Conservation (phyloP, 2,888 invertebrate species). For the Hartigia nigra region DNA sequence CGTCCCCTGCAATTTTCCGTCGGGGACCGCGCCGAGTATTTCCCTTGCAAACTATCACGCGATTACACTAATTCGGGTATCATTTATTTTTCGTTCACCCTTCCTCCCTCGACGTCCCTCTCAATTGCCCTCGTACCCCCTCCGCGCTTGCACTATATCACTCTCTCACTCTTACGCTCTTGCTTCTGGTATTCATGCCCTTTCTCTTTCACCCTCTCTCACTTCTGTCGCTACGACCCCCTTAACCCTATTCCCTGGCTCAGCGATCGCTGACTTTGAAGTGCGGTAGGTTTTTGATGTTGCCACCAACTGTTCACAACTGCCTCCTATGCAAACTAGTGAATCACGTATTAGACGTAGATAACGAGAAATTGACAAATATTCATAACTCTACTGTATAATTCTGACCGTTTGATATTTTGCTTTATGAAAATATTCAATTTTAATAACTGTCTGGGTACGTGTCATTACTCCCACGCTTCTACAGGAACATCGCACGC, state of each 20-base stretch:
- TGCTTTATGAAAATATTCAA: background rate
- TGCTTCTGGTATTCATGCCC: slow-evolving; percentile 10
- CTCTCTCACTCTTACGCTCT: background rate
- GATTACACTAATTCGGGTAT: slow-evolving; percentile 65
- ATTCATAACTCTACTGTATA: background rate
- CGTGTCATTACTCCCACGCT: background rate
- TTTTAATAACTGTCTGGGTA: background rate
- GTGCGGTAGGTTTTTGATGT: slow-evolving; percentile 63
- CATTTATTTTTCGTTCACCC: slow-evolving; percentile 64
- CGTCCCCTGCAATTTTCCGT: slow-evolving; percentile 53
- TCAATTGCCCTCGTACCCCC: slow-evolving; percentile 34
- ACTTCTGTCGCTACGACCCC: slow-evolving; percentile 35
- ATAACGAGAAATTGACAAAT: background rate
- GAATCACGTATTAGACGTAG: slow-evolving; percentile 57
- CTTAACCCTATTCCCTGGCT: slow-evolving; percentile 19
- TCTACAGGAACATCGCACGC: background rate
- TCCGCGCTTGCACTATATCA: slow-evolving; percentile 16
- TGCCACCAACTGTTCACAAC: slow-evolving; percentile 62
- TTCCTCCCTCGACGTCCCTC: slow-evolving; percentile 29
- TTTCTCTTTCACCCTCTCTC: slow-evolving; percentile 30
- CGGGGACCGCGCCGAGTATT: slow-evolving; percentile 45
- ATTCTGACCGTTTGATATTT: background rate
- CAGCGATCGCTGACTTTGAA: slow-evolving; percentile 54
- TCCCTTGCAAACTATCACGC: slow-evolving; percentile 62
- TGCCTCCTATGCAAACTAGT: slow-evolving; percentile 57